Base-by-base conservation (phyloP, 2,113 vertebrate genomes). In the Dissostichus mawsoni region DNA sequence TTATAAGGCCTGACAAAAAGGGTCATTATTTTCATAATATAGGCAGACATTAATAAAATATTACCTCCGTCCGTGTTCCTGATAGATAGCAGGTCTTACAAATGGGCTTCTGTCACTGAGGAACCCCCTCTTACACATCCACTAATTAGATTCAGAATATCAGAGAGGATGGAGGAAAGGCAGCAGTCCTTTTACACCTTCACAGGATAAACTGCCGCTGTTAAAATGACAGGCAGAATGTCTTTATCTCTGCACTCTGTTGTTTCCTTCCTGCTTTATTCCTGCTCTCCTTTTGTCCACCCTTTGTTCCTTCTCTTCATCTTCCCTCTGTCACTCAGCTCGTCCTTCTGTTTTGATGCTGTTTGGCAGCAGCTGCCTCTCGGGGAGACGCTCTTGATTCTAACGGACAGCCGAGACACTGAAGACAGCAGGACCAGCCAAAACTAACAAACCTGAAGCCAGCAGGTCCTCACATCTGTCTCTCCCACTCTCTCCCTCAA, bases 111-210 rank as follows among this genome's bases (percentile, higher is more conserved):
- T 69, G 81, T 78, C 76, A 78, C 59, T 23, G 45, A 77, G 76
- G n/a, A 63, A 25, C 50, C 58, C 62, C 36, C 68, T 72, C 58
- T 2, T 58, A 82, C 81, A 75, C 13, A 20, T 18, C 44, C 74
- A 23, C 75, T 87, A 87, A 87, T 84, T 89, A 82, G 82, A 87
- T 85, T 84, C 20, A 84, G 87, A 84, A 87, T 84, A 87, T 77
- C 80, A 78, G 67, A 73, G 13, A 76, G 57, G 81, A 47, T 47
- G 61, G 76, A 65, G 62, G 78, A 70, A 48, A 88, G 36, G 20
- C 74, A 25, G 71, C 50, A 14, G 48, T 55, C 36, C 69, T 63
- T 85, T 70, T 10, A 77, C 73, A 66, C 74, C 63, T 41, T 85
- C 25, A 53, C 41, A 59, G 68, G 50, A 33, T 62, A 70, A 65